phyloP scores from a whole-genome alignment of 2,888 invertebrate genomes.

The Anoplius nigerrimus region DNA sequence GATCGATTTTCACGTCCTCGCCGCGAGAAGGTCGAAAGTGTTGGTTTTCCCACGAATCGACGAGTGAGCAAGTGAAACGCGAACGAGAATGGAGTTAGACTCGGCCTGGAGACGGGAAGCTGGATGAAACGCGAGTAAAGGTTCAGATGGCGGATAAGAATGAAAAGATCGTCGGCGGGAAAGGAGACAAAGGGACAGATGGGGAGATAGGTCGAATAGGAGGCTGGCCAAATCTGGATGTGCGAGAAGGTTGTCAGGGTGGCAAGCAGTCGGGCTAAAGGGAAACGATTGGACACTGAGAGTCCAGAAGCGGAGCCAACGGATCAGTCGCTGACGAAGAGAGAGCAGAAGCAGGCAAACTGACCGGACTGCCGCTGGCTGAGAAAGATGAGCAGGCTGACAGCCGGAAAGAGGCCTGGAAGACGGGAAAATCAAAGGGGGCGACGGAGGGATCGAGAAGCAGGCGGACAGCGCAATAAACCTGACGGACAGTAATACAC shows the following conservation, averaged over 20 bases:
- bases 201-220: neutral
- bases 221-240: too few species aligned
- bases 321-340: neutral
- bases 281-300: too few species aligned
- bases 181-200: neutral
- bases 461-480: neutral
- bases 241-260: too few species aligned
- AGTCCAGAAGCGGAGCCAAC: too few species aligned
- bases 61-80: neutral
- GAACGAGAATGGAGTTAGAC: neutral
- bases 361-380: too few species aligned
- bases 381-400: too few species aligned
- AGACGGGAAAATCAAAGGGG: neutral
- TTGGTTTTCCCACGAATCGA: too few species aligned
- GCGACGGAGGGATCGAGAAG: neutral
- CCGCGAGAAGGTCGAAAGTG: slow-evolving; percentile 3
- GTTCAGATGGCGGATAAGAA: neutral
- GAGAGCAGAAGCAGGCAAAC: too few species aligned
- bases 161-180: neutral
- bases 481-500: too few species aligned
- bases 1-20: slow-evolving; percentile 34
- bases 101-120: neutral
- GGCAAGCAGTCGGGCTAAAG: too few species aligned
- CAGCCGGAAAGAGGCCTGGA: neutral
- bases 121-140: neutral